Conservation (phyloP, 2,113 vertebrate species). For the Sorex araneus region DNA sequence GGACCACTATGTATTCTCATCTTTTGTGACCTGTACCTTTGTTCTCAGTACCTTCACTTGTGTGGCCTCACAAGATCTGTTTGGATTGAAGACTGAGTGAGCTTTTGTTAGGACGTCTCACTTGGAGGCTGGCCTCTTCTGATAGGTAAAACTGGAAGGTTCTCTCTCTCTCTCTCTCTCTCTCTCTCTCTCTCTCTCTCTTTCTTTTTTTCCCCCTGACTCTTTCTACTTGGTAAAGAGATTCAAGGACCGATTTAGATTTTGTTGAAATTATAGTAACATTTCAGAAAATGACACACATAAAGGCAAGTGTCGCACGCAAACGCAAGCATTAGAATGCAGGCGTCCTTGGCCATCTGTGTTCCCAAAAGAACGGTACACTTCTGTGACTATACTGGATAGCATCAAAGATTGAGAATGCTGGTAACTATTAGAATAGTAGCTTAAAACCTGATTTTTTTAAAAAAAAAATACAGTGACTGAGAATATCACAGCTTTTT, state of each 20-base stretch:
- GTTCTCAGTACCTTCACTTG: not conserved
- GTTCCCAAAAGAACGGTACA: not conserved
- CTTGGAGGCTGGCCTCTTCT: not conserved
- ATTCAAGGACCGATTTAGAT: slow-evolving; percentile 38
- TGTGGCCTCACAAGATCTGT: slow-evolving; percentile 43
- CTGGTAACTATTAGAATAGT: not conserved
- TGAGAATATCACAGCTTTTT: not conserved
- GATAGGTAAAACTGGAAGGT: not conserved
- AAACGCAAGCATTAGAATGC: accelerated
- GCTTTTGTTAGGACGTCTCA: not conserved
- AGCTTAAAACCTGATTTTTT: slow-evolving; percentile 36
- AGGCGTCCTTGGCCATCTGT: not conserved
- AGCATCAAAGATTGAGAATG: not conserved
- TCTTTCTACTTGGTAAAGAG: slow-evolving; percentile 17
- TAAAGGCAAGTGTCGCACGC: not conserved
- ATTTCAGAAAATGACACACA: slow-evolving; percentile 17
- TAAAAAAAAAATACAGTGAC: not conserved
- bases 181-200: not conserved
- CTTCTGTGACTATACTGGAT: not conserved
- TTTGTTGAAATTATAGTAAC: not conserved
- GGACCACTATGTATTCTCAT: not conserved
- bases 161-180: not conserved
- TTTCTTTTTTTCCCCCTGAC: slow-evolving; percentile 5
- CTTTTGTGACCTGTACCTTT: not conserved
- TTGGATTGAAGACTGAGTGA: not conserved